Evolutionary conservation across 2,113 vertebrate genomes (phyloP), one percentile per base, ranked within the genome.

Genomic region (Amphiprion percula): DNA sequence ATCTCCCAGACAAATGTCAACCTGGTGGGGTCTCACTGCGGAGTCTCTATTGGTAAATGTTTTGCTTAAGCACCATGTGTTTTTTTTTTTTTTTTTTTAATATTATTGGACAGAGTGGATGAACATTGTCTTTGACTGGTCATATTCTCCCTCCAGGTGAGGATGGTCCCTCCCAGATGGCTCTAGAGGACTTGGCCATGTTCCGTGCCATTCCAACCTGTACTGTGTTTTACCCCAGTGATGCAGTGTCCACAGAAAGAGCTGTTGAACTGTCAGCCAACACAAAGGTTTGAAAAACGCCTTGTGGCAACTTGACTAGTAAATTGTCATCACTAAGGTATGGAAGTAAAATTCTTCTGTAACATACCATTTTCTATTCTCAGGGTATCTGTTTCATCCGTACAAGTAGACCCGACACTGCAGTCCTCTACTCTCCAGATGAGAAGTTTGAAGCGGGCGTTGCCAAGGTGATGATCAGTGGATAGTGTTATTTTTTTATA

Each of bases 91-190:
- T 21, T 21, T 21, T 21, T 21, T 21, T 21, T 21, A 1, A 1
- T 21, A n/a, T 21, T 21, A 21, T 21, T 2, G 17, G 6, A 1
- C 1, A 5, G 12, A 44, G 7, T 26, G 12, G 15, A 4, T 26
- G 1, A 19, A 15, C 12, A 3, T 14, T 30, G 1, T 50, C 8
- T 0, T 33, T 53, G 0, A 81, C 28, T 5, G 12, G 12, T 33
- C 10, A 47, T 14, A 0, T 26, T 72, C 23, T 53, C 7, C 41
- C 17, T 53, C 60, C 81, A 98, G 96, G 95, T 74, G 96, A 97
- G 77, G 96, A 97, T 8, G 96, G 96, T 0, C 95, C 96, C 4
- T 97, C 95, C 61, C 96, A 96, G 92, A 96, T 97, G 96, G 96
- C 96, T 21, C 89, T 97, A 4, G 97, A 97, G 67, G 96, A 97